These are phyloP conservation scores for Thecocarcelia acutangulata DNA, from an alignment of 2,888 invertebrate species.

Conservation along the genomic window DNA sequence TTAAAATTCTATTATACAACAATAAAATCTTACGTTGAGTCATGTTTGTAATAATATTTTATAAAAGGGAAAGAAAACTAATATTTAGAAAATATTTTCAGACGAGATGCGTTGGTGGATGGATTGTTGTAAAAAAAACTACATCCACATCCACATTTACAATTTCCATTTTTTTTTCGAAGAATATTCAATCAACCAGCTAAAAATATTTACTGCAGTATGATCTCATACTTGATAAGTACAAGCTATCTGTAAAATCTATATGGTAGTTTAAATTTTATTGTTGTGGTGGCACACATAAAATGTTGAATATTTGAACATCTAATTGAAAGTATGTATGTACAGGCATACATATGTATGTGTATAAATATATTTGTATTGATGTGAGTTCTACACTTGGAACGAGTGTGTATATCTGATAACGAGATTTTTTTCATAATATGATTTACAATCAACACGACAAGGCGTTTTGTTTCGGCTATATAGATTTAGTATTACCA, in stretches of 20 bases:
- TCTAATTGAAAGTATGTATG: too few relatives aligned
- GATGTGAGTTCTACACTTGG: too few relatives aligned
- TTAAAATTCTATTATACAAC: too few relatives aligned
- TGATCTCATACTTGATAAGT: slow-evolving; percentile 50
- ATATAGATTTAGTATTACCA: neutral
- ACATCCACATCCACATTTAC: slow-evolving; percentile 16
- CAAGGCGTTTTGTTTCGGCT: neutral
- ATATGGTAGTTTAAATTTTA: slow-evolving; percentile 28
- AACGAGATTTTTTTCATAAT: neutral
- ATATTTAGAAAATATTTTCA: neutral
- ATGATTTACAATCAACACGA: slow-evolving; percentile 14
- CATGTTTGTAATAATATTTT: too few relatives aligned
- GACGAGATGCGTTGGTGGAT: slow-evolving; percentile 55
- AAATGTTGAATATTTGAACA: neutral
- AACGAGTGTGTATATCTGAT: neutral
- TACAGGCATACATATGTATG: too few relatives aligned
- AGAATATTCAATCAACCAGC: slow-evolving; percentile 31
- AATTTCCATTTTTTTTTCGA: slow-evolving; percentile 23
- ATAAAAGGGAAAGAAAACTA: too few relatives aligned
- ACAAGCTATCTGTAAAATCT: slow-evolving; percentile 36
- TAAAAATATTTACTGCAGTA: slow-evolving; percentile 17
- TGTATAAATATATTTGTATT: too few relatives aligned
- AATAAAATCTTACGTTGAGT: too few relatives aligned
- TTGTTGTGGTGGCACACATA: slow-evolving; percentile 5
- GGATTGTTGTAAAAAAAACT: slow-evolving; percentile 20